Evolutionary conservation across 2,888 invertebrate genomes (phyloP).

Genomic region (Steinernema scapterisci): DNA sequence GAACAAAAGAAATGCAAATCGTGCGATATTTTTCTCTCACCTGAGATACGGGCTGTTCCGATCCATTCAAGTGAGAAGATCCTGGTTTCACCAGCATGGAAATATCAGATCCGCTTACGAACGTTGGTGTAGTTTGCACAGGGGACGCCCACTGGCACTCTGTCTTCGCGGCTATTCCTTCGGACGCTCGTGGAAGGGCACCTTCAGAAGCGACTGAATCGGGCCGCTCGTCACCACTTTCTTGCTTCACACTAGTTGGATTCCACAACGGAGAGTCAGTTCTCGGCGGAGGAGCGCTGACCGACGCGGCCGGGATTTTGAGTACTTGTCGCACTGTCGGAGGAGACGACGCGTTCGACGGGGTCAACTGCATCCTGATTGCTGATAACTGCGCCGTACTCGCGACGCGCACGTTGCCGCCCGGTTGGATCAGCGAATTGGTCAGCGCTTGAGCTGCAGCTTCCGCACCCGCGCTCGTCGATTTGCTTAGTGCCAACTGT

Average conservation of each 20-base stretch:
- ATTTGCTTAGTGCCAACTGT: not conserved
- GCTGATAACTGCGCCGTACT: not conserved
- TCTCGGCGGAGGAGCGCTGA: constrained; percentile 6
- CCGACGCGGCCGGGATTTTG: constrained; percentile 1
- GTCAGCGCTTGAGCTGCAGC: constrained; percentile 2
- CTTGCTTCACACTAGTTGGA: not conserved
- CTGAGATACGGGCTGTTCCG: not conserved
- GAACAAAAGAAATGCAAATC: not conserved
- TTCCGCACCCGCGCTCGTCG: not conserved
- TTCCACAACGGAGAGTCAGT: constrained; percentile 8
- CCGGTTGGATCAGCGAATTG: constrained; percentile 17
- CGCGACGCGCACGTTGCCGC: not conserved
- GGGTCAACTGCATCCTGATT: not conserved
- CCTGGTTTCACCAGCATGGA: constrained; percentile 12
- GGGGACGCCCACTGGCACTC: not conserved
- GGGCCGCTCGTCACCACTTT: not conserved
- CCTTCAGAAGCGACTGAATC: constrained; percentile 21
- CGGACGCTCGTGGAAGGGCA: not conserved
- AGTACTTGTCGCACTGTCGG: not conserved
- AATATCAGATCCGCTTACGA: constrained; percentile 1
- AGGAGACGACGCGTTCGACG: not conserved
- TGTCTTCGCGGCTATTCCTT: not conserved
- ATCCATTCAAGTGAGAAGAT: not conserved
- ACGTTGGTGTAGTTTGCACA: not conserved
- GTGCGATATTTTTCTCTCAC: not conserved